Evolutionary conservation across 2,888 invertebrate genomes (phyloP).

Genomic region (Formica aserva): DNA sequence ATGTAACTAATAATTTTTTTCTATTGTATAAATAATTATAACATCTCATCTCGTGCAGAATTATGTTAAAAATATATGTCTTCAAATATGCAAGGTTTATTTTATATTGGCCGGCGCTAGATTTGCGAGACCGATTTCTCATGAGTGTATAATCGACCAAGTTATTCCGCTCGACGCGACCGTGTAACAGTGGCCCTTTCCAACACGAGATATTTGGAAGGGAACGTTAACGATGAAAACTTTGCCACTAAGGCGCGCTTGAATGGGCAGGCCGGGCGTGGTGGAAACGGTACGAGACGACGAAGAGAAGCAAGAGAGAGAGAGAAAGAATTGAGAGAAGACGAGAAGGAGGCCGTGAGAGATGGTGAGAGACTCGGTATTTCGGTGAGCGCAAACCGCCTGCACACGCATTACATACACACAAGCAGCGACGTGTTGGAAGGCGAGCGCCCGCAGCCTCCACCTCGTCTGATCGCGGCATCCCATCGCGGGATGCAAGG

Average conservation of each 20-base stretch:
- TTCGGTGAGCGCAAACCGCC: slow-evolving; percentile 63
- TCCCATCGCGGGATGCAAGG: slow-evolving; percentile 77
- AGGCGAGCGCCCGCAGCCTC: slow-evolving; percentile 64
- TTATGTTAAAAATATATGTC: not conserved
- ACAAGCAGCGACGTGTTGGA: slow-evolving; percentile 65
- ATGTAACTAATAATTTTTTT: not conserved
- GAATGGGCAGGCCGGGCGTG: slow-evolving; percentile 54
- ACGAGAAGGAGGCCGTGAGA: slow-evolving; percentile 46
- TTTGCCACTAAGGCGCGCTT: slow-evolving; percentile 68
- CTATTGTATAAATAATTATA: not conserved
- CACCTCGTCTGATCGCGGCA: slow-evolving; percentile 72
- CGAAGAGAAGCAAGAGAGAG: slow-evolving; percentile 20
- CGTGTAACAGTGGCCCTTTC: slow-evolving; percentile 42
- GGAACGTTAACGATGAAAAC: slow-evolving; percentile 69
- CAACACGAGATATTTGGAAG: slow-evolving; percentile 53
- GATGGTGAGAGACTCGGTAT: slow-evolving; percentile 63
- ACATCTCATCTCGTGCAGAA: not conserved
- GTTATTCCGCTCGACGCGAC: slow-evolving; percentile 54
- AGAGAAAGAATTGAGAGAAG: slow-evolving; percentile 33
- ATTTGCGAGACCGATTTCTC: slow-evolving; percentile 35
- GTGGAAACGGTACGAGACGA: slow-evolving; percentile 20
- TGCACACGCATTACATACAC: slow-evolving; percentile 33
- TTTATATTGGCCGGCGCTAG: not conserved
- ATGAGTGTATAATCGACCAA: slow-evolving; percentile 64
- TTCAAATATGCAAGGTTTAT: slow-evolving; percentile 2